Conservation (phyloP, 1,140 invertebrate species). For the Heliconius himera region DNA sequence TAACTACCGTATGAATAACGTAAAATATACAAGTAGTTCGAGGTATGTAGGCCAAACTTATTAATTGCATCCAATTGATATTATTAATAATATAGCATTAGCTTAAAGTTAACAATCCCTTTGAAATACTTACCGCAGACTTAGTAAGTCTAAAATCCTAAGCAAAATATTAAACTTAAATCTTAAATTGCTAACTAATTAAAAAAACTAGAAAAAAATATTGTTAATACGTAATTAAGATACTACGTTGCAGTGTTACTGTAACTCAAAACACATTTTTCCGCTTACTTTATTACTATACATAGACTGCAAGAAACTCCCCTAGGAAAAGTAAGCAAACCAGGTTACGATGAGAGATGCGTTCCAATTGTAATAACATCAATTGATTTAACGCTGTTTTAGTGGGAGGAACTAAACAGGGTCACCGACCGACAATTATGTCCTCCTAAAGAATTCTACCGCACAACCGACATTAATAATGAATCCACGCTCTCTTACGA, state of each 20-base stretch:
- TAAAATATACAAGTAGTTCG: neutral
- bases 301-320: constrained; percentile 5
- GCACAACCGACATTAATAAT: constrained; percentile 53
- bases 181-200: too few species aligned
- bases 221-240: too few species aligned
- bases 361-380: constrained; percentile 79
- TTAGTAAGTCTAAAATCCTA: neutral
- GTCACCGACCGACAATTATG: constrained; percentile 79
- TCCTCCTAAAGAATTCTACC: constrained; percentile 70
- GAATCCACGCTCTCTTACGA: constrained; percentile 43
- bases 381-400: constrained; percentile 80
- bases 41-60: neutral
- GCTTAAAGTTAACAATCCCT: neutral
- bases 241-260: neutral
- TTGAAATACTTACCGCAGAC: neutral
- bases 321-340: constrained; percentile 18
- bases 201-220: too few species aligned
- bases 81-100: constrained; percentile 1
- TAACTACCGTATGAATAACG: constrained; percentile 1
- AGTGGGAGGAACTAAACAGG: constrained; percentile 76
- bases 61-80: constrained; percentile 9
- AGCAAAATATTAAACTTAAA: too few species aligned
- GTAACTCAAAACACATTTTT: neutral
- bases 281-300: neutral
- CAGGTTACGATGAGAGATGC: constrained; percentile 67